A percentile compares a stretch with the other conserved stretches of the same genome.
Evolutionary conservation across 2,888 invertebrate genomes (phyloP).

Genomic region (Odontocolon sp.): DNA sequence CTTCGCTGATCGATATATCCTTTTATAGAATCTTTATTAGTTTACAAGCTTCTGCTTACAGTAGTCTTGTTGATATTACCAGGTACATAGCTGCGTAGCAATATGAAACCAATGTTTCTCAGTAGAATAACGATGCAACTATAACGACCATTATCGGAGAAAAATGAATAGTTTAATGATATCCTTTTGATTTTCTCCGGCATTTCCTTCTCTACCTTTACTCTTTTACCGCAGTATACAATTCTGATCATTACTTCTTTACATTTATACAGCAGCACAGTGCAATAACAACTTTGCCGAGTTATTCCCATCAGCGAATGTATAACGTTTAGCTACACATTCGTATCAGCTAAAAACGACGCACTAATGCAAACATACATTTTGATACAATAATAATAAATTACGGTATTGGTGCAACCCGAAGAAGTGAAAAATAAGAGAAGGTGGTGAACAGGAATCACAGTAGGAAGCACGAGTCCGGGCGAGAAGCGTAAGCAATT

Average conservation of each 20-base stretch:
- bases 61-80: neutral
- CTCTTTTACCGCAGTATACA: neutral
- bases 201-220: neutral
- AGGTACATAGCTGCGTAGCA: neutral
- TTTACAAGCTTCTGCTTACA: too few relatives aligned
- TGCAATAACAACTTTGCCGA: too few relatives aligned
- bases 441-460: neutral
- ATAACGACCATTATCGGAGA: constrained; percentile 55
- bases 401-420: constrained; percentile 4
- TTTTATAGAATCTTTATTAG: constrained; percentile 21
- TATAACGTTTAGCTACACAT: too few relatives aligned
- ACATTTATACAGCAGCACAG: too few relatives aligned
- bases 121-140: constrained; percentile 48
- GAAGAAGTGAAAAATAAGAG: neutral
- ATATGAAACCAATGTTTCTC: constrained; percentile 11
- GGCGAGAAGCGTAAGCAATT: constrained; percentile 74
- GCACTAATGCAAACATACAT: too few relatives aligned
- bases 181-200: constrained; percentile 25
- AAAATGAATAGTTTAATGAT: constrained; percentile 42
- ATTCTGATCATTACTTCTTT: constrained; percentile 7
- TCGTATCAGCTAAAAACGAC: too few relatives aligned
- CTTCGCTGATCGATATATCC: neutral
- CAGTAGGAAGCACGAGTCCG: constrained; percentile 52
- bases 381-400: neutral
- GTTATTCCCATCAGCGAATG: too few relatives aligned